Evolutionary conservation across 2,888 invertebrate species (phyloP), one percentile per base, ranked within the genome.

Genomic region (Subacronicta megacephala): DNA sequence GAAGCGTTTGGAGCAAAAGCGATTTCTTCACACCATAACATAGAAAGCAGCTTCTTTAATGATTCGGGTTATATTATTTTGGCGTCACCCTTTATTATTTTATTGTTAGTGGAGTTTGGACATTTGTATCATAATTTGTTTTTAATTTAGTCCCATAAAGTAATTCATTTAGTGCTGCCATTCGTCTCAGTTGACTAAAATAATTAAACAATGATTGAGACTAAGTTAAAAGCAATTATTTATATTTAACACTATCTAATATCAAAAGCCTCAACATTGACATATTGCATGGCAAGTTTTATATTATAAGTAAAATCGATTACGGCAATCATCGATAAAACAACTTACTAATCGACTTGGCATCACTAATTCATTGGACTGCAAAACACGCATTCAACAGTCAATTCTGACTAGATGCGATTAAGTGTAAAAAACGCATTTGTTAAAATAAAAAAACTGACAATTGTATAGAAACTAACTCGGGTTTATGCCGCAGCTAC

Each of bases 41-140:
- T 70, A 53, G 82, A 88, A 90, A 88, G 89, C 89, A 26, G 58
- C 82, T 85, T 80, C 77, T 77, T 51, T 33, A 85, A 78, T 79
- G 71, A 80, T 69, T 67, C 81, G 76, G 63, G 77, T 82, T 80
- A 75, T 69, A 83, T 75, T 67, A 68, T 64, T 42, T 70, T 62
- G 46, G 58, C 23, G 37, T 51, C 42, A 75, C 75, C 75, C 75
- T 55, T 54, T 58, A 49, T 38, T 61, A 63, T 67, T 55, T 56
- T 61, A 26, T 66, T 44, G 37, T 54, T 75, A 69, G 44, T 65
- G 60, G 54, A 68, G 57, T 51, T 68, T 75, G 61, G 68, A 68
- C 64, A 65, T 69, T 58, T 62, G 9, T 16, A 45, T 36, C 41
- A 56, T 53, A 59, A 44, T 59, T 57, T 61, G 51, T 58, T 56